phyloP scores from a whole-genome alignment of 2,888 invertebrate genomes.

The Eurytoma adleriae region DNA sequence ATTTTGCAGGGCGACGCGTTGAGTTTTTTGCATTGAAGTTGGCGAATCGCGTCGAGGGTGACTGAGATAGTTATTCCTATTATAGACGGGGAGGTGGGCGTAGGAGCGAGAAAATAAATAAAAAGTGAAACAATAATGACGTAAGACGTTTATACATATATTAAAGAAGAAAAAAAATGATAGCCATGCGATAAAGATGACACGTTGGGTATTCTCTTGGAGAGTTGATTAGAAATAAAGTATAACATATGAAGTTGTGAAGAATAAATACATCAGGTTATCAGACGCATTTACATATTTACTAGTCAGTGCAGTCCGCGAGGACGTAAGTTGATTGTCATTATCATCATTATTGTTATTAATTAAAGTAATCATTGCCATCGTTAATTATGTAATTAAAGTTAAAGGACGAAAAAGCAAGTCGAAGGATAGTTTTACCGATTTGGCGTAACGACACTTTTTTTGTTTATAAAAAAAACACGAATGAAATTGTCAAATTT shows the following conservation, averaged over 20 bases:
- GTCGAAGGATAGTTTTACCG: not conserved
- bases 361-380: conserved; percentile 29
- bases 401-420: not conserved
- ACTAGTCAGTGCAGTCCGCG: conserved; percentile 52
- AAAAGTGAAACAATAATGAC: conserved; percentile 29
- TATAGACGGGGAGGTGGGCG: not conserved
- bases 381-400: conserved; percentile 45
- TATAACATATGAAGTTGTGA: conserved; percentile 40
- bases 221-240: conserved; percentile 39
- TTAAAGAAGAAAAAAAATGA: conserved; percentile 8
- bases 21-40: no score
- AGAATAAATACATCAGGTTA: conserved; percentile 44
- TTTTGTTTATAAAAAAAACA: no score
- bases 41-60: conserved; percentile 20
- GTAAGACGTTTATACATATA: conserved; percentile 47
- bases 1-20: no score
- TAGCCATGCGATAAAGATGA: conserved; percentile 25
- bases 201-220: conserved; percentile 32
- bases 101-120: conserved; percentile 1
- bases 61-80: conserved; percentile 45
- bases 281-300: conserved; percentile 51
- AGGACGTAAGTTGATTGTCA: conserved; percentile 44
- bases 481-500: not conserved
- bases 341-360: conserved; percentile 45
- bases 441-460: not conserved